These are phyloP conservation scores for Sylvilagus bachmani DNA, from an alignment of 2,113 vertebrate genomes.

Conservation along the genomic window DNA sequence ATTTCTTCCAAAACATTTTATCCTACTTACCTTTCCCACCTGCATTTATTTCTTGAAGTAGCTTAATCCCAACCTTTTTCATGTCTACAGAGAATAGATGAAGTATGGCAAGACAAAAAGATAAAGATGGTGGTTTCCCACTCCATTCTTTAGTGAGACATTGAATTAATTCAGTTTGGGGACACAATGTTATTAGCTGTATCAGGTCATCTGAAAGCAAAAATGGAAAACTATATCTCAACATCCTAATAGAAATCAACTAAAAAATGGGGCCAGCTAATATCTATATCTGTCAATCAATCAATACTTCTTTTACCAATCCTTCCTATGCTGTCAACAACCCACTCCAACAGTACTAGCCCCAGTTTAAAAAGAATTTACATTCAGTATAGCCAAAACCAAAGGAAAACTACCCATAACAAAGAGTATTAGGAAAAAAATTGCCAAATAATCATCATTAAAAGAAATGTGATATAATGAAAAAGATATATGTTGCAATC, in stretches of 20 bases:
- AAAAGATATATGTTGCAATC: background rate
- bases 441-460: background rate
- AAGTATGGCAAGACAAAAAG: conserved; percentile 79
- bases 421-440: conserved; percentile 8
- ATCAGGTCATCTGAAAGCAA: conserved; percentile 86
- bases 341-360: background rate
- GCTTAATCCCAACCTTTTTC: conserved; percentile 78
- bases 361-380: background rate
- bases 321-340: background rate
- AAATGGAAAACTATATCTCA: conserved; percentile 48
- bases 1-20: conserved; percentile 51
- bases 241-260: background rate
- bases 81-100: conserved; percentile 80
- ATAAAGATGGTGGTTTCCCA: conserved; percentile 78
- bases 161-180: conserved; percentile 82
- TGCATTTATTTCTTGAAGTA: conserved; percentile 85
- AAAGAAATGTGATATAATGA: background rate
- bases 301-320: background rate
- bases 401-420: background rate
- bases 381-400: background rate
- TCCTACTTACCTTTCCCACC: conserved; percentile 79
- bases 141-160: conserved; percentile 82
- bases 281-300: background rate
- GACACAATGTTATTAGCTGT: conserved; percentile 83
- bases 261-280: background rate